A percentile compares a stretch with the other conserved stretches of the same genome.
Conservation (phyloP, 2,888 invertebrate species). For the Machimus rusticus region DNA sequence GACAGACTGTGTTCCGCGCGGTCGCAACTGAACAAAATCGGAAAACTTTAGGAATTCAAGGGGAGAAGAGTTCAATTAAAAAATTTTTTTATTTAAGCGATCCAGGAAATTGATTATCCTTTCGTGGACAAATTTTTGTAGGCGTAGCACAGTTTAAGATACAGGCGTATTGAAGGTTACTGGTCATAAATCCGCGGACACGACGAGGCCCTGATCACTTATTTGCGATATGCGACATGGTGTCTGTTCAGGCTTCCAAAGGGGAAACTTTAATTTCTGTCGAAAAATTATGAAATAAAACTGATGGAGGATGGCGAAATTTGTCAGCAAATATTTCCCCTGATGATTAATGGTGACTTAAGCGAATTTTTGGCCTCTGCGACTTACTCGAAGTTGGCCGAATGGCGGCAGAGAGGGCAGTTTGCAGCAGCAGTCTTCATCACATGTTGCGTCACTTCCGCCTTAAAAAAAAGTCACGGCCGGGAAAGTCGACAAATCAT, state of each 20-base stretch:
- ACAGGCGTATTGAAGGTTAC: not conserved
- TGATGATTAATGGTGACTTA: slow-evolving; percentile 9
- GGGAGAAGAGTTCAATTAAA: not conserved
- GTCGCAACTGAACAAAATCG: not conserved
- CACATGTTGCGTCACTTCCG: slow-evolving; percentile 19
- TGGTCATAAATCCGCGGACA: not conserved
- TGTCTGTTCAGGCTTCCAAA: not conserved
- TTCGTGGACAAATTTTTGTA: not conserved
- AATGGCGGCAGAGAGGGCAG: not conserved
- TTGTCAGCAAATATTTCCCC: slow-evolving; percentile 22
- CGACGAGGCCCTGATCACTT: not conserved
- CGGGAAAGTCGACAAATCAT: not conserved
- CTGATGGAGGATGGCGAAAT: slow-evolving; percentile 32
- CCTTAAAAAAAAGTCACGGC: slow-evolving; percentile 7
- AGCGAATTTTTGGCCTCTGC: not conserved
- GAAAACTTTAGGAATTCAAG: not conserved
- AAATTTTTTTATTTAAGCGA: not conserved
- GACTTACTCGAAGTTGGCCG: not conserved
- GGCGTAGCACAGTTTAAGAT: not conserved
- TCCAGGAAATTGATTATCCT: not conserved
- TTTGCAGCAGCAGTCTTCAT: not conserved
- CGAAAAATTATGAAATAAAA: slow-evolving; percentile 29
- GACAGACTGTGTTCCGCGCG: not conserved
- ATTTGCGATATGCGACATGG: not conserved
- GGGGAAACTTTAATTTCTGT: slow-evolving; percentile 16